phyloP scores from a whole-genome alignment of 2,113 vertebrate genomes.

The Emydura subglobosa region DNA sequence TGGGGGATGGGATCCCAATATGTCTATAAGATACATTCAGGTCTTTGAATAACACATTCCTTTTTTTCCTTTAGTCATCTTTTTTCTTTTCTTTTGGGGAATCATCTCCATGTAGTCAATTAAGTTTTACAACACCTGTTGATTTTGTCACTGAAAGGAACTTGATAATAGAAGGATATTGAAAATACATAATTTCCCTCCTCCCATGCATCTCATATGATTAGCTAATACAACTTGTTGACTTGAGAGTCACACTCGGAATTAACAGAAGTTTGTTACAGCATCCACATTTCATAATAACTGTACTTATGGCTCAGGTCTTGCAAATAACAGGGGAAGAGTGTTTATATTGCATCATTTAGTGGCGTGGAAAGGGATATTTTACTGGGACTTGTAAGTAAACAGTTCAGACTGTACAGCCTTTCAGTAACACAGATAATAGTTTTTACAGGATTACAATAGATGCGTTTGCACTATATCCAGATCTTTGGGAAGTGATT shows the following conservation, averaged over 20 bases:
- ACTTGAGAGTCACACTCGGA: slow-evolving; percentile 12
- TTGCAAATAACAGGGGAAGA: neutral
- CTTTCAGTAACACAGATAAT: neutral
- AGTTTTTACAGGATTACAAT: neutral
- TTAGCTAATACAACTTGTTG: neutral
- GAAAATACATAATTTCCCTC: neutral
- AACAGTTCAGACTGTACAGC: neutral
- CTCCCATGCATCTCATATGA: neutral
- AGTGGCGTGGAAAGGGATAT: neutral
- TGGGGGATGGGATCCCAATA: neutral
- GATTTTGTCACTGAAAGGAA: neutral
- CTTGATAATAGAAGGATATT: slow-evolving; percentile 6
- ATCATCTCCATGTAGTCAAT: neutral
- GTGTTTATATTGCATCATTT: neutral
- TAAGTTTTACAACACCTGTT: neutral
- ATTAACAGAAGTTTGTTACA: slow-evolving; percentile 50
- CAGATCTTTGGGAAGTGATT: neutral
- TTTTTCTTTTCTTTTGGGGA: neutral
- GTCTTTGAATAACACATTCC: neutral
- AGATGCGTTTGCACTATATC: neutral
- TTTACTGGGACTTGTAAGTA: neutral
- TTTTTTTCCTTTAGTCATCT: neutral
- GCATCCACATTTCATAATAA: slow-evolving; percentile 43
- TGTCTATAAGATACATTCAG: neutral
- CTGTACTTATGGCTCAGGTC: slow-evolving; percentile 11